A percentile compares a stretch with the other conserved stretches of the same genome.
Evolutionary conservation across 2,113 vertebrate genomes (phyloP).

Genomic region (Prolemur simus): DNA sequence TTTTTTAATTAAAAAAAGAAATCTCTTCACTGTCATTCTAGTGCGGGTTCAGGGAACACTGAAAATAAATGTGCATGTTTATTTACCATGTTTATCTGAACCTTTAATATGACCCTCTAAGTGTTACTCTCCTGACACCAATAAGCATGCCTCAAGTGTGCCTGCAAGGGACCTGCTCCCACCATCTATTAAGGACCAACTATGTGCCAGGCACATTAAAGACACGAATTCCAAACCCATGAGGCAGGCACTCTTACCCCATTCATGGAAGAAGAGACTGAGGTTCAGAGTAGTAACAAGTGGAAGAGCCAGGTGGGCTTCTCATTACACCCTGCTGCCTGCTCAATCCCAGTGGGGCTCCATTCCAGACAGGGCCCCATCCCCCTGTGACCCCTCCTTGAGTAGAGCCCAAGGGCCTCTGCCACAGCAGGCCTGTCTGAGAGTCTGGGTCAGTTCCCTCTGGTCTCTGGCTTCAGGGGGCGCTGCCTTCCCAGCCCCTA

Average conservation of each 20-base stretch:
- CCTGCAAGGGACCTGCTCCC: not conserved
- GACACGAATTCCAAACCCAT: not conserved
- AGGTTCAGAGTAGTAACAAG: not conserved
- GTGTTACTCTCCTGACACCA: not conserved
- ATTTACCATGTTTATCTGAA: not conserved
- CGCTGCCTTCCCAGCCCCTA: not conserved
- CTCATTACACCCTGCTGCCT: too few relatives aligned
- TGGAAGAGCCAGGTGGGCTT: not conserved
- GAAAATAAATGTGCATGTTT: not conserved
- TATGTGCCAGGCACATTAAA: not conserved
- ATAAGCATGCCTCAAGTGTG: not conserved
- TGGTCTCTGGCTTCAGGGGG: not conserved
- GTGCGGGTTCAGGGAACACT: not conserved
- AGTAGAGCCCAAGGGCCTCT: not conserved
- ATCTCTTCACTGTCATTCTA: not conserved
- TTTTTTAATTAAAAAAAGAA: not conserved
- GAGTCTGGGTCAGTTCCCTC: not conserved
- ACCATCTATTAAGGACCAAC: not conserved
- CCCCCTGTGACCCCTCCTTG: not conserved
- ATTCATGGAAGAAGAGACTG: not conserved
- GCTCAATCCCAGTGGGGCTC: too few relatives aligned
- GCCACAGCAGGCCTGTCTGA: not conserved
- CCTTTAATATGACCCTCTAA: not conserved
- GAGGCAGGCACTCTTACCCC: too few relatives aligned
- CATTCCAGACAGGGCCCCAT: not conserved